Conservation (phyloP, 2,888 invertebrate genomes). For the Oscheius sp. region DNA sequence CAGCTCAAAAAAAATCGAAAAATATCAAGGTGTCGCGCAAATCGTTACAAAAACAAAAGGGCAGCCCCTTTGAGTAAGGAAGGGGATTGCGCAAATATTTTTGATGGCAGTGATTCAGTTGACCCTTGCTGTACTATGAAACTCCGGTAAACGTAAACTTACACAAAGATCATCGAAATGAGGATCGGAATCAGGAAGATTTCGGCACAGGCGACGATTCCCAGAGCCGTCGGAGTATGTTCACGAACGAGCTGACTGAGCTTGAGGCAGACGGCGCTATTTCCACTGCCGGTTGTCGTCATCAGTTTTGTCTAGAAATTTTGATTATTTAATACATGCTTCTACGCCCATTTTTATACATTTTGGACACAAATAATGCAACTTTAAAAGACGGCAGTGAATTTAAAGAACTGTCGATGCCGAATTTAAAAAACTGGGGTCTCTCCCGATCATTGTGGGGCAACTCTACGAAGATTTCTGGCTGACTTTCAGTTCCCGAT, state of each 20-base stretch:
- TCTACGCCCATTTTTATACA: not conserved
- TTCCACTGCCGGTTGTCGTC: constrained; percentile 42
- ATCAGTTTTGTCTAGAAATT: constrained; percentile 39
- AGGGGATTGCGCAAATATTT: no score
- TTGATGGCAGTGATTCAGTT: no score
- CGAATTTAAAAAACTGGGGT: no score
- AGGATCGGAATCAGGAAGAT: constrained; percentile 81
- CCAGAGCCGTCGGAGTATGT: constrained; percentile 72
- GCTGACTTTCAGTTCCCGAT: no score
- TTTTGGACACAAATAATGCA: no score
- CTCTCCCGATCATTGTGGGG: no score
- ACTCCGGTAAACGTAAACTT: constrained; percentile 10
- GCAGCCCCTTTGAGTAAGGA: no score
- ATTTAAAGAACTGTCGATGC: not conserved
- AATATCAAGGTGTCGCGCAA: no score
- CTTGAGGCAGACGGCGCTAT: constrained; percentile 40
- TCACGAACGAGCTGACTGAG: constrained; percentile 45
- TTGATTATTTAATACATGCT: not conserved
- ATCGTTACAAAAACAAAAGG: no score
- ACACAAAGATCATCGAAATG: constrained; percentile 82
- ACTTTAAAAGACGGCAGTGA: not conserved
- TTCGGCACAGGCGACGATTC: constrained; percentile 88
- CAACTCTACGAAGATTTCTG: no score
- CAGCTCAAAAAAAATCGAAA: no score
- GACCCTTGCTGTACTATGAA: no score